Evolutionary conservation across 2,113 vertebrate species (phyloP).

Genomic region (Prolemur simus): DNA sequence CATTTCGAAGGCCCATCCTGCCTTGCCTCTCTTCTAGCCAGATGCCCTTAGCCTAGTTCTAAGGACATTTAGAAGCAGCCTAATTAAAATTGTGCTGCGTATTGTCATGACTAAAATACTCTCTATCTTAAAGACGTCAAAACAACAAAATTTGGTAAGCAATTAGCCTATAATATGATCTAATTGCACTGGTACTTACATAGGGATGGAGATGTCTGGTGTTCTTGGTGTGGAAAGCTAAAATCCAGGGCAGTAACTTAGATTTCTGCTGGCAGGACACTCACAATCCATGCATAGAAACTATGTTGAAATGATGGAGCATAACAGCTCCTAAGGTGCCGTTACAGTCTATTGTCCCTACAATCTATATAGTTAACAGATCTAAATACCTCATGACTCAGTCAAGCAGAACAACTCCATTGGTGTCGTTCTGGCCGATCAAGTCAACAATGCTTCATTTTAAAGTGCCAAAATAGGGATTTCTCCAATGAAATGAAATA

Average conservation of each 20-base stretch:
- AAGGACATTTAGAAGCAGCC: conserved; percentile 21
- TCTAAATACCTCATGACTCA: conserved; percentile 71
- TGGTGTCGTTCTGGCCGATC: conserved; percentile 78
- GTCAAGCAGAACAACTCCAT: conserved; percentile 68
- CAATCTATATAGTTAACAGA: conserved; percentile 81
- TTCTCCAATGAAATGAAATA: conserved; percentile 78
- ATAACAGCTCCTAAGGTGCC: conserved; percentile 75
- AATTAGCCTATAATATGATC: conserved; percentile 10
- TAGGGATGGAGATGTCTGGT: not conserved
- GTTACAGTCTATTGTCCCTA: conserved; percentile 81
- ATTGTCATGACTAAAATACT: conserved; percentile 51
- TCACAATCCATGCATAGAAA: conserved; percentile 46
- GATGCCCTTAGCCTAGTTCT: conserved; percentile 16
- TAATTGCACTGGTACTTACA: conserved; percentile 12
- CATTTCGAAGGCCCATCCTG: not conserved
- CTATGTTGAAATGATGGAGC: conserved; percentile 72
- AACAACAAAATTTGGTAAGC: conserved; percentile 51
- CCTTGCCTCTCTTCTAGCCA: conserved; percentile 15
- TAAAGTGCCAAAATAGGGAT: conserved; percentile 73
- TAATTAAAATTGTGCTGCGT: conserved; percentile 44
- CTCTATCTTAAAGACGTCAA: conserved; percentile 46
- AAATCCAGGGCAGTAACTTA: conserved; percentile 55
- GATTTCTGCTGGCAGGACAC: conserved; percentile 65
- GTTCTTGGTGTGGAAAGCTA: conserved; percentile 60
- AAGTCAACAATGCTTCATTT: conserved; percentile 74